Percentiles rank a stretch among this genome's conserved stretches.
Evolutionary conservation across 2,113 vertebrate genomes (phyloP).

Genomic region (Brachyistius frenatus): DNA sequence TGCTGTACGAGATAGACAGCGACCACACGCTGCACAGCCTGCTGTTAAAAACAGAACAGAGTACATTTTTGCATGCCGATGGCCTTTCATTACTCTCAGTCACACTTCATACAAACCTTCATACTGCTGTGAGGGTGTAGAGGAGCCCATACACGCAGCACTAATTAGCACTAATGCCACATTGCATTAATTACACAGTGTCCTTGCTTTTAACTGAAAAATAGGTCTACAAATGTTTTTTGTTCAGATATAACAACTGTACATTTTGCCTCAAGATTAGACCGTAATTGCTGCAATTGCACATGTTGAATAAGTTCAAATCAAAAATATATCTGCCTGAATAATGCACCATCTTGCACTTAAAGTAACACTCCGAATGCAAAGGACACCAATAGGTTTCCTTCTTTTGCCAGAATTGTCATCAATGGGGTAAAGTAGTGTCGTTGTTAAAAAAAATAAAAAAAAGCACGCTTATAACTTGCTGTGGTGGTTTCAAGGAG

Average conservation of each 20-base stretch:
- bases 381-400: background rate
- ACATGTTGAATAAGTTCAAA: too few relatives aligned
- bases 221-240: too few relatives aligned
- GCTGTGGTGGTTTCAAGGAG: background rate
- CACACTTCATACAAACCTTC: background rate
- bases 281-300: too few relatives aligned
- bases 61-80: background rate
- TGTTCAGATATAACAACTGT: too few relatives aligned
- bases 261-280: too few relatives aligned
- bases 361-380: background rate
- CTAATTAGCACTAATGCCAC: background rate
- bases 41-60: slow-evolving; percentile 33
- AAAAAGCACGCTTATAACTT: background rate
- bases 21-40: slow-evolving; percentile 6
- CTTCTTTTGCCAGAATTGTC: background rate
- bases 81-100: slow-evolving; percentile 20
- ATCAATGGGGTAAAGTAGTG: too few relatives aligned
- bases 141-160: background rate
- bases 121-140: background rate
- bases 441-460: too few relatives aligned
- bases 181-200: too few relatives aligned
- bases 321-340: too few relatives aligned
- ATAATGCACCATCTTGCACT: background rate
- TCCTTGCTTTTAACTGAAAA: too few relatives aligned
- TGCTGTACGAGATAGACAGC: background rate